Conservation (phyloP, 2,888 invertebrate species). For the Aquatica leii region DNA sequence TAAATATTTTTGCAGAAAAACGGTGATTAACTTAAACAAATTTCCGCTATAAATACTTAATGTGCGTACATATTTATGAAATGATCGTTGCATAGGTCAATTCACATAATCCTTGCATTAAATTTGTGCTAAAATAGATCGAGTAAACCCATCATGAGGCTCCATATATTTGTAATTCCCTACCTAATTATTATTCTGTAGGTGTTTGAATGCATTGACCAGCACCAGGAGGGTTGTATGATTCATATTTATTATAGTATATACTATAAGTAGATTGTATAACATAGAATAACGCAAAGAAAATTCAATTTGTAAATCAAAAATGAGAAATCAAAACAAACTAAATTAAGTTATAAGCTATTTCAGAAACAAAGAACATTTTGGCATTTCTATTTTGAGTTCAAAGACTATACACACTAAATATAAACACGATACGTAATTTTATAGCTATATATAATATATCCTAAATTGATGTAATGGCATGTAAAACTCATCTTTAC, state of each 20-base stretch:
- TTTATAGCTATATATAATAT: too few species aligned
- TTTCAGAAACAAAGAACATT: slow-evolving; percentile 10
- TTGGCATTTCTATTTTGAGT: background rate
- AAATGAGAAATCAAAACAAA: slow-evolving; percentile 9
- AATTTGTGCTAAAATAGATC: slow-evolving; percentile 17
- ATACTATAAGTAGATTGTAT: slow-evolving; percentile 29
- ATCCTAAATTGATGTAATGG: too few species aligned
- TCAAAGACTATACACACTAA: background rate
- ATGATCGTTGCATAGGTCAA: background rate
- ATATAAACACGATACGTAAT: too few species aligned
- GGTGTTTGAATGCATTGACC: slow-evolving; percentile 36
- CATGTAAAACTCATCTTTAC: too few species aligned
- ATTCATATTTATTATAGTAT: slow-evolving; percentile 13
- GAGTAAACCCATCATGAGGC: slow-evolving; percentile 9
- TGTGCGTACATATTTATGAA: too few species aligned
- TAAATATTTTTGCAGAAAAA: too few species aligned
- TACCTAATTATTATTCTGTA: slow-evolving; percentile 30
- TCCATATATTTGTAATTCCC: slow-evolving; percentile 26
- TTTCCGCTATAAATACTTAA: too few species aligned
- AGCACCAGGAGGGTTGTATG: slow-evolving; percentile 17
- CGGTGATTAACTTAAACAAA: too few species aligned
- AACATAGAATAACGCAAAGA: slow-evolving; percentile 14
- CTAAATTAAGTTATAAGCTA: slow-evolving; percentile 2
- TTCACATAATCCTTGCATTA: background rate
- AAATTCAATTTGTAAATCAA: slow-evolving; percentile 16